Evolutionary conservation across 2,113 vertebrate species (phyloP).

Genomic region (Xyliphius kryptos): DNA sequence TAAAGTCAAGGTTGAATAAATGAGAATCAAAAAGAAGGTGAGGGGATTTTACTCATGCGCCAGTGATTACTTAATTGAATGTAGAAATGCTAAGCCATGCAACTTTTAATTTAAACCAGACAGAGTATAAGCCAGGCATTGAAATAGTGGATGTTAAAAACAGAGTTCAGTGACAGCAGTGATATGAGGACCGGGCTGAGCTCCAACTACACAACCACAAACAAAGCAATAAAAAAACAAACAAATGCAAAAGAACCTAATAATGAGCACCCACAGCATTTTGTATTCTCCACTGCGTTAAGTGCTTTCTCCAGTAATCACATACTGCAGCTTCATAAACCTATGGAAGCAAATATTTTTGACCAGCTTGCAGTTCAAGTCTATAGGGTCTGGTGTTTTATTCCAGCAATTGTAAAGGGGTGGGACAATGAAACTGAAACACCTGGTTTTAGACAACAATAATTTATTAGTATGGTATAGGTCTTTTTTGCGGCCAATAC

Average conservation of each 20-base stretch:
- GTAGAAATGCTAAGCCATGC: conserved; percentile 70
- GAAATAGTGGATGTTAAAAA: conserved; percentile 43
- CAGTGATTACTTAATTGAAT: conserved; percentile 68
- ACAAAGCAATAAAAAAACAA: conserved; percentile 53
- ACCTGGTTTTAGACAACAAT: too few species aligned
- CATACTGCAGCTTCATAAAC: too few species aligned
- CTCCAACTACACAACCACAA: conserved; percentile 53
- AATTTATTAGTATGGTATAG: too few species aligned
- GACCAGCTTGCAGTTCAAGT: conserved; percentile 40
- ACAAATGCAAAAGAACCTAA: conserved; percentile 52
- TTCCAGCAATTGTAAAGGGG: too few species aligned
- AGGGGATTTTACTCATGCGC: conserved; percentile 44
- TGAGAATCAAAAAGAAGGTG: conserved; percentile 8
- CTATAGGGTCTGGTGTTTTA: conserved; percentile 26
- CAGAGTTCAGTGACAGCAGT: conserved; percentile 45
- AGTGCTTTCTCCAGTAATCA: conserved; percentile 42
- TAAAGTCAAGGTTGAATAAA: conserved; percentile 5
- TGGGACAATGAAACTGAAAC: too few species aligned
- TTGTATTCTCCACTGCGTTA: conserved; percentile 30
- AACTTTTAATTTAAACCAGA: conserved; percentile 65
- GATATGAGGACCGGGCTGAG: conserved; percentile 51
- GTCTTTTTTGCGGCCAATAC: too few species aligned
- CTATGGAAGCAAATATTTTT: conserved; percentile 42
- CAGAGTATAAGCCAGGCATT: conserved; percentile 50
- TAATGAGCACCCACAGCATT: conserved; percentile 29